Evolutionary conservation across 2,113 vertebrate species (phyloP).

Genomic region (Pyrgilauda ruficollis): DNA sequence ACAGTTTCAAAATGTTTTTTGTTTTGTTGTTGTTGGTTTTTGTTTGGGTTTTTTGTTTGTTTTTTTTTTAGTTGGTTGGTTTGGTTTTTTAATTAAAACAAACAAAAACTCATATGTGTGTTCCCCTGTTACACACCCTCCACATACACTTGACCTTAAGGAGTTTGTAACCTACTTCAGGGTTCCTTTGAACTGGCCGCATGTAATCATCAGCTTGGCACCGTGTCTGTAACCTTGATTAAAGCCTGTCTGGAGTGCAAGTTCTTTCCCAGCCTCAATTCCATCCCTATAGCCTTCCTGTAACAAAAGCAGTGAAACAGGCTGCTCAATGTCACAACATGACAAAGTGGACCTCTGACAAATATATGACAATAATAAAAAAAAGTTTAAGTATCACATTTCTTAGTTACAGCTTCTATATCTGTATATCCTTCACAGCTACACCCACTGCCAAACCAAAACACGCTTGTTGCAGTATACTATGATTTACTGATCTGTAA

Average conservation of each 20-base stretch:
- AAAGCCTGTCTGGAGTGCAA: constrained; percentile 85
- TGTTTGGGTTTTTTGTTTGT: not conserved
- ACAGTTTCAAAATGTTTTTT: not conserved
- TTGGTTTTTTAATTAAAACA: not conserved
- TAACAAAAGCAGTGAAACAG: constrained; percentile 17
- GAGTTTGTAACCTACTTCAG: constrained; percentile 77
- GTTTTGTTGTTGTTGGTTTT: no score
- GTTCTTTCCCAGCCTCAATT: constrained; percentile 84
- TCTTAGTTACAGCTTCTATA: not conserved
- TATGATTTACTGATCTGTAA: not conserved
- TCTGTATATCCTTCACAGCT: not conserved
- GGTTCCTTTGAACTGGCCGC: constrained; percentile 86
- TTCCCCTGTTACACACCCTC: not conserved
- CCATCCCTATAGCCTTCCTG: constrained; percentile 93
- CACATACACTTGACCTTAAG: not conserved
- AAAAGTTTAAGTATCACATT: not conserved
- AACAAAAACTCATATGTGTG: not conserved
- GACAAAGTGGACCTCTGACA: not conserved
- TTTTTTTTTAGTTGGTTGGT: not conserved
- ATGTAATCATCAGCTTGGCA: constrained; percentile 73
- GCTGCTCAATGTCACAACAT: not conserved
- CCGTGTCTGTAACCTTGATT: constrained; percentile 84
- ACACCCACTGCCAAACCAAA: not conserved
- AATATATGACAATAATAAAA: not conserved
- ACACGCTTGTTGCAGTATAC: not conserved